Base-by-base conservation (phyloP, 2,888 invertebrate species). In the Dryobota labecula region DNA sequence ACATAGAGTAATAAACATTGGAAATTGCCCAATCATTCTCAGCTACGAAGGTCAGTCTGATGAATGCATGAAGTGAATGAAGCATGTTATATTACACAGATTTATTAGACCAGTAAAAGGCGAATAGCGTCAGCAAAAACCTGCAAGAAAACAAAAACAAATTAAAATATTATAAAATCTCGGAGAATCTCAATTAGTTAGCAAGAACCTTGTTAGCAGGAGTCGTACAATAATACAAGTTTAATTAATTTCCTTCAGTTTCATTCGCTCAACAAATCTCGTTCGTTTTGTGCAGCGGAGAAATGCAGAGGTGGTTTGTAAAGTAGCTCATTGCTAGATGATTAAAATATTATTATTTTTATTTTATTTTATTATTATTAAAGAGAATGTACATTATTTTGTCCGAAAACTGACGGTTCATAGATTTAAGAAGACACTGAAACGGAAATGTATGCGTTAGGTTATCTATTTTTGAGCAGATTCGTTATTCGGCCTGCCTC, bases 201-300 rank as follows among this genome's bases (percentile, higher is more conserved):
- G 65, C 45, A 58, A 66, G 66, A 58, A 76, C 58, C 66, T 77
- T 62, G 73, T 66, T 63, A 66, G 66, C 72, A n/a, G 53, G 61
- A 76, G 56, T 72, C 72, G 62, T 53, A 61, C 72, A 76, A 72
- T 76, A 76, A 76, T 71, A 76, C 72, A 76, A 76, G 76, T 76
- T 76, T 76, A 72, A 76, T 77, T 77, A 73, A 76, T 77, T 77
- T 77, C 53, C 45, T 77, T 76, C 76, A 66, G 65, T 72, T 53
- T 43, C 47, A 67, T 73, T 73, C 67, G 38, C 30, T 66, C 57
- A 58, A 66, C 72, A 47, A 65, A 66, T 76, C 61, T 76, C 61
- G 61, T 15, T 76, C 51, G 47, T 62, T 76, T 51, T 53, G 38
- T 63, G 36, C 63, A 4, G 20, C 41, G 27, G 66, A 66, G 73